Percentiles rank a stretch among this genome's conserved stretches.
Evolutionary conservation across 2,113 vertebrate genomes (phyloP).

Genomic region (Motacilla tschutschensis): DNA sequence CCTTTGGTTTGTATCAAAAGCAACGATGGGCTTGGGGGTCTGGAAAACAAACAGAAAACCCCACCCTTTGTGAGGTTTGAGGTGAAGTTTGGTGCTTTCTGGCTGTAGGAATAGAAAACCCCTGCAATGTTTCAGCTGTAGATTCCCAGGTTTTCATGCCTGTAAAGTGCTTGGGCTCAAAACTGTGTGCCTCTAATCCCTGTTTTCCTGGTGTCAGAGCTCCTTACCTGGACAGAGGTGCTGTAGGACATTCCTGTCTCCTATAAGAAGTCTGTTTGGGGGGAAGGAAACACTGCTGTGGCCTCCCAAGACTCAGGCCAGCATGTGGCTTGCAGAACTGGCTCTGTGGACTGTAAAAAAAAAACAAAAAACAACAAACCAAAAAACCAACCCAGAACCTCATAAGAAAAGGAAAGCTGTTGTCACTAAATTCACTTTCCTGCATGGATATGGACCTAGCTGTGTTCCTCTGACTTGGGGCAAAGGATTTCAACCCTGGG

Average conservation of each 20-base stretch:
- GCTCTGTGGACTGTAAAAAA: not conserved
- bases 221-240: conserved; percentile 30
- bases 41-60: not conserved
- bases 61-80: not conserved
- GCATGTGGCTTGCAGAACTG: conserved; percentile 50
- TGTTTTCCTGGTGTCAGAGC: not conserved
- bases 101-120: not conserved
- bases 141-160: not conserved
- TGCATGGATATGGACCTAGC: not conserved
- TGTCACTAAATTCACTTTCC: conserved; percentile 39
- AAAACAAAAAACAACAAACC: no score
- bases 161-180: fast-evolving
- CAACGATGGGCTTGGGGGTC: not conserved
- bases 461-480: not conserved
- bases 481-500: not conserved
- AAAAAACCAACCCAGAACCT: not conserved
- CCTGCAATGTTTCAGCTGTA: not conserved
- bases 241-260: not conserved
- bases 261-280: not conserved
- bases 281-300: not conserved
- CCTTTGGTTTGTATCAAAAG: not conserved
- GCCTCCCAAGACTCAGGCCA: not conserved
- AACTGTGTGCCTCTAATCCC: not conserved
- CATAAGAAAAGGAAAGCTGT: not conserved
- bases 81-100: not conserved